Evolutionary conservation across 2,888 invertebrate genomes (phyloP), one percentile per base, ranked within the genome.

Genomic region (Yponomeuta cagnagella): DNA sequence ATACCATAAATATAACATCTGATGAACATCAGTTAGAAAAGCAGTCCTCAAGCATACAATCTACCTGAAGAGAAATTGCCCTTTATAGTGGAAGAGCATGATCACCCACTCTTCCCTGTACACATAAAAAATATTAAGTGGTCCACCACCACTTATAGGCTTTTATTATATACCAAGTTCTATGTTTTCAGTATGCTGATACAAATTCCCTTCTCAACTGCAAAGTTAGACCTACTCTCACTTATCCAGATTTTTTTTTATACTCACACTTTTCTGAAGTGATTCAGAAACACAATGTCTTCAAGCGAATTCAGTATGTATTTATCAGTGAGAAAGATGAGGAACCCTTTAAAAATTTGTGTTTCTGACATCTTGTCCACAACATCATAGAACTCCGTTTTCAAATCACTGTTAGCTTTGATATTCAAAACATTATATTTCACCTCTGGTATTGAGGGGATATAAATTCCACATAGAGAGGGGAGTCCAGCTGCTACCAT

Each of bases 241-340:
- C 92, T 8, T 43, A 43, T 43, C 8, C 23, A 23, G 8, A 8
- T 8, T 43, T 43, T 8, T 8, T 43, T 43, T 15, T 6, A 71
- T 76, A 88, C 91, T 90, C 83, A 92, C 92, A 87, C 77, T 71
- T 83, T 80, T 70, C 82, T 83, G 63, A 91, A 82, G 75, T 87
- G 85, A 74, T 87, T 85, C 71, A 91, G 78, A 75, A 89, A 89
- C n/a, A 83, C 79, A 71, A 89, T 85, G 73, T 87, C 86, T 66
- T 88, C 87, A 70, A 85, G 82, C 43, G 85, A 79, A 74, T 86
- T 83, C 63, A 91, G 75, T 5, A 91, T 76, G 71, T 84, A 90
- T 73, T 85, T 89, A 71, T 89, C 90, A n/a, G 89, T 90, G 1
- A 89, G 86, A 82, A 86, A 91, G 10, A 88, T 87, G 31, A 92